These are phyloP conservation scores for Indicator maculatus DNA, from an alignment of 2,113 vertebrate genomes.

Conservation along the genomic window DNA sequence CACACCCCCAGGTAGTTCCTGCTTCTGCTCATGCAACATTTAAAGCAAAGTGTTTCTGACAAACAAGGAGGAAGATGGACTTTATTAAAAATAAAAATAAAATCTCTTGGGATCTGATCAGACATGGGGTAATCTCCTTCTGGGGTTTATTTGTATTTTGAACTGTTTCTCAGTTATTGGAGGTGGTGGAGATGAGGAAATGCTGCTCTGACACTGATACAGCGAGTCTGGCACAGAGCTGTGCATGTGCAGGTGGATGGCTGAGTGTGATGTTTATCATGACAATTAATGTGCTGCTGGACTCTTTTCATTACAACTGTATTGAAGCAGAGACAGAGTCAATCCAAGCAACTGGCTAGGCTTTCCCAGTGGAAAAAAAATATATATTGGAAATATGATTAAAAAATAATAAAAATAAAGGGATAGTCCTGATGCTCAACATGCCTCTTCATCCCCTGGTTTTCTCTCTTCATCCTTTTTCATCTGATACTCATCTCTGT, in stretches of 20 bases:
- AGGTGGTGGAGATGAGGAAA: background rate
- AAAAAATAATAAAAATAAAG: background rate
- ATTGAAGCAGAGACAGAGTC: conserved; percentile 37
- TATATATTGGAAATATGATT: background rate
- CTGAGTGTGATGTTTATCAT: conserved; percentile 61
- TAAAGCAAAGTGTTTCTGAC: conserved; percentile 58
- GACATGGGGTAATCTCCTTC: conserved; percentile 59
- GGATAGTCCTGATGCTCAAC: background rate
- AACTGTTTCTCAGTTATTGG: conserved; percentile 39
- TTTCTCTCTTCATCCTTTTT: background rate
- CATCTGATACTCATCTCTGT: background rate
- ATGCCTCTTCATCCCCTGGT: background rate
- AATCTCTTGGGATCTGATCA: conserved; percentile 47
- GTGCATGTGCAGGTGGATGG: background rate
- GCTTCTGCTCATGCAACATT: conserved; percentile 30
- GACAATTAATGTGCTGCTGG: conserved; percentile 58
- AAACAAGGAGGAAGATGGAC: conserved; percentile 30
- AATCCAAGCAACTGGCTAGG: background rate
- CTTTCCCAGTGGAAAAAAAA: background rate
- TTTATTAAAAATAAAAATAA: conserved; percentile 68
- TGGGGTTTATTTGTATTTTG: conserved; percentile 20
- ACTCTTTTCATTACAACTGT: conserved; percentile 42
- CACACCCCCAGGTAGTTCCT: background rate
- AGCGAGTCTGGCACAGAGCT: conserved; percentile 1
- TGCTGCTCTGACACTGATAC: background rate